Base-by-base conservation (phyloP, 2,888 invertebrate species). In the Xylota segnis region DNA sequence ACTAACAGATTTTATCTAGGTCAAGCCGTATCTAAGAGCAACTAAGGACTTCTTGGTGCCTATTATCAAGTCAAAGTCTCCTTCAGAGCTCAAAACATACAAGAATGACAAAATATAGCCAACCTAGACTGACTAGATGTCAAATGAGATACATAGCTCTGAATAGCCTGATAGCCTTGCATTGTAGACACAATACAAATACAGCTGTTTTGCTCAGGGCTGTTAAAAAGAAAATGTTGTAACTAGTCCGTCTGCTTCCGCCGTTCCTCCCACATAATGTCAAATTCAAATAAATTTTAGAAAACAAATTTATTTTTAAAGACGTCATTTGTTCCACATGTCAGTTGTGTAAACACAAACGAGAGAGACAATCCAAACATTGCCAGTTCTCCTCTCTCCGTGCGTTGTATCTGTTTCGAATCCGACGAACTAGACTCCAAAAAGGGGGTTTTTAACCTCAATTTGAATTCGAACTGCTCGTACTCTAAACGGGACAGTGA, bases 391-490 rank as follows among this genome's bases (percentile, higher is more conserved):
- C 12, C 18, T 63, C 61, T 14, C 10, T 63, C 27, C 14, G 43
- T 27, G 9, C 5, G 6, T 45, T 70, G 29, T 40, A n/a, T 43
- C 23, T 40, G 27, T 27, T 7, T 45, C 14, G 4, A 27, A 3
- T 37, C 10, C 10, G 37, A 37, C 37, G 37, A 37, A 37, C 37
- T 37, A 32, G 0, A 6, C 2, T 3, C 23, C 27, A 29, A 5
- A n/a, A 37, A 47, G 16, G 52, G 50, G 14, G 68, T 59, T 12
- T 37, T 71, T 29, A 61, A 61, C 61, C 16, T 10, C 40, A 50
- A n/a, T 23, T 32, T 65, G 18, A 61, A 52, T 72, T 50, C 16
- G 2, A 45, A 59, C 50, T 10, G 56, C 34, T 58, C 12, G 56
- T 45, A 71, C 58, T 58, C 58, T 10, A 18, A 61, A 14, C 50